Evolutionary conservation across 2,888 invertebrate genomes (phyloP).

Genomic region (Lypha dubia): DNA sequence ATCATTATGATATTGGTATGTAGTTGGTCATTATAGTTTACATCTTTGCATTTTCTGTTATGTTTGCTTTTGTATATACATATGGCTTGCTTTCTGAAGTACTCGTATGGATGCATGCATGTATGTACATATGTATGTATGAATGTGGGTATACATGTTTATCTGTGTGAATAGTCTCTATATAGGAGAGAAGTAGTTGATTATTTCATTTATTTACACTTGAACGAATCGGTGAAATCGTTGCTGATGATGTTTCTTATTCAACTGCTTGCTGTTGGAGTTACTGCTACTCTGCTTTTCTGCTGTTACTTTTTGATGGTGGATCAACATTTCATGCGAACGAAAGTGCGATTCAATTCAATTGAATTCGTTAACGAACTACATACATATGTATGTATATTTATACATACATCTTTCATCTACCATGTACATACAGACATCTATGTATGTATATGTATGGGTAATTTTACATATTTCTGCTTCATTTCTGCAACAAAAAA

Average conservation of each 20-base stretch:
- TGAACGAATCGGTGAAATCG: conserved; percentile 72
- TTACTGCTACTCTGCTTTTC: conserved; percentile 26
- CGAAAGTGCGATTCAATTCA: conserved; percentile 66
- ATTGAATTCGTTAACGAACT: conserved; percentile 55
- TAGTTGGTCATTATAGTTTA: conserved; percentile 52
- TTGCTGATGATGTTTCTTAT: conserved; percentile 49
- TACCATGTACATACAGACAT: not conserved
- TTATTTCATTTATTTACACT: conserved; percentile 69
- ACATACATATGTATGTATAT: not conserved
- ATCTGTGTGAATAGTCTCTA: not conserved
- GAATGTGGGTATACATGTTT: not conserved
- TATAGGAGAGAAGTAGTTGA: conserved; percentile 15
- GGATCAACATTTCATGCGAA: conserved; percentile 56
- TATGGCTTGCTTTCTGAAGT: conserved; percentile 3
- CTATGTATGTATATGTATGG: not conserved
- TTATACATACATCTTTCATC: not conserved
- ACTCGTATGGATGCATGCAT: not conserved
- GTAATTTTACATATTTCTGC: conserved; percentile 3
- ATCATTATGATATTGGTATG: conserved; percentile 47
- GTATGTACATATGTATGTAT: not conserved
- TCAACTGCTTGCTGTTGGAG: conserved; percentile 20
- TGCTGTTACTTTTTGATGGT: conserved; percentile 62
- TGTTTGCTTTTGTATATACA: conserved; percentile 5
- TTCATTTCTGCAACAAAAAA: conserved; percentile 12
- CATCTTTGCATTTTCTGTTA: conserved; percentile 51